Base-by-base conservation (phyloP, 2,888 invertebrate species). In the Orchestes rusci region DNA sequence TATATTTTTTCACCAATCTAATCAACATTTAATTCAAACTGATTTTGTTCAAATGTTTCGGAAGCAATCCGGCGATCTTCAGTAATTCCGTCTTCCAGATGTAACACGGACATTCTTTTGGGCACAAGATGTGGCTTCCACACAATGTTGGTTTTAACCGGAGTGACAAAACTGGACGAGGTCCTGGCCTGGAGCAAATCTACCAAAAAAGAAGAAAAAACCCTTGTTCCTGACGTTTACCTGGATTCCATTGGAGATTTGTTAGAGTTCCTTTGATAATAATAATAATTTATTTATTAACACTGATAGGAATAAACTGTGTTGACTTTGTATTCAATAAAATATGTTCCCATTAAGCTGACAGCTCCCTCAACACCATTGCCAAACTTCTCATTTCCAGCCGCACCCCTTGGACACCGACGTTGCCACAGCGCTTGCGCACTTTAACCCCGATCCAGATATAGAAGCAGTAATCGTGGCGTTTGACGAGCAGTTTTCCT, bases 381-480 rank as follows among this genome's bases (percentile, higher is more conserved):
- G n/a, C n/a, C n/a, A n/a, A n/a, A n/a, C n/a, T n/a, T n/a, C n/a
- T n/a, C n/a, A n/a, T 15, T 33, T 71, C 16, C 65, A 82, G 74
- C 82, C 85, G 3, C 88, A 89, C 63, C 70, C 73, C 34, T 71
- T 85, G 27, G 68, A 72, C 49, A 63, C 67, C 38, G n/a, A n/a
- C n/a, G 60, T 75, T 34, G 60, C 77, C 50, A 71, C 71, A 53
- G 65, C 72, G 10, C 65, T 77, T 52, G 70, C 73, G 45, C 69
- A 75, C 42, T 74, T 83, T 37, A 71, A 79, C 33, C 65, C 81
- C 28, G 89, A 91, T 54, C 74, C 79, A 1, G 84, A 88, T 56
- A 82, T 97, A 16, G 90, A 89, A 1, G 96, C 95, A 29, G 97
- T 99, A 0, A 75, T 96, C 16, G 90, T 96, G 28, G 96, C 94